phyloP scores from a whole-genome alignment of 1,140 invertebrate genomes.

The Atta cephalotes region DNA sequence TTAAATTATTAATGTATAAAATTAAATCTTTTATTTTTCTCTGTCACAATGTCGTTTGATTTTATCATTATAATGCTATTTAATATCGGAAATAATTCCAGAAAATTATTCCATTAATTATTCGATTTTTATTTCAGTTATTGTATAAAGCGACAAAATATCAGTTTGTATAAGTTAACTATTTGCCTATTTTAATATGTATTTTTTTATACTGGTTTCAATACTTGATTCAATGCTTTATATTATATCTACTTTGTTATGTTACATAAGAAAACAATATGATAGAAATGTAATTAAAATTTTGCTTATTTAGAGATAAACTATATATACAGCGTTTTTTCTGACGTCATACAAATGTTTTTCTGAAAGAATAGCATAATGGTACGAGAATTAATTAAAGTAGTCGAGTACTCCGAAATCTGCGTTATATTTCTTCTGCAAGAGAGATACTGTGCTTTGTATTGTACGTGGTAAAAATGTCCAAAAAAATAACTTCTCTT shows the following conservation, averaged over 20 bases:
- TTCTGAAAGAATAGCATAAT: background rate
- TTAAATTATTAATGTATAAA: too few species aligned
- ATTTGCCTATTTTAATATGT: background rate
- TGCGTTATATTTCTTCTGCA: background rate
- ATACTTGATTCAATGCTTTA: background rate
- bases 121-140: background rate
- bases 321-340: background rate
- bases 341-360: background rate
- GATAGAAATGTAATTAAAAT: background rate
- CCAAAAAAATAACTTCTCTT: background rate
- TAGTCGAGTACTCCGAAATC: background rate
- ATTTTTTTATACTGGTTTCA: background rate
- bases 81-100: background rate
- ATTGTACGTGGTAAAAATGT: background rate
- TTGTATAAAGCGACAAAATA: background rate
- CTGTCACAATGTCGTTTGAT: background rate
- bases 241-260: background rate
- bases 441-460: background rate
- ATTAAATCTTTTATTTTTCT: too few species aligned
- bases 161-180: background rate
- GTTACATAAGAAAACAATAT: background rate
- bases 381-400: conserved; percentile 7
- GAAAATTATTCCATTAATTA: background rate
- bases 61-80: background rate
- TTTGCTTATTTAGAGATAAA: background rate